Base-by-base conservation (phyloP, 2,888 invertebrate species). In the Sepioteuthis lessoniana region DNA sequence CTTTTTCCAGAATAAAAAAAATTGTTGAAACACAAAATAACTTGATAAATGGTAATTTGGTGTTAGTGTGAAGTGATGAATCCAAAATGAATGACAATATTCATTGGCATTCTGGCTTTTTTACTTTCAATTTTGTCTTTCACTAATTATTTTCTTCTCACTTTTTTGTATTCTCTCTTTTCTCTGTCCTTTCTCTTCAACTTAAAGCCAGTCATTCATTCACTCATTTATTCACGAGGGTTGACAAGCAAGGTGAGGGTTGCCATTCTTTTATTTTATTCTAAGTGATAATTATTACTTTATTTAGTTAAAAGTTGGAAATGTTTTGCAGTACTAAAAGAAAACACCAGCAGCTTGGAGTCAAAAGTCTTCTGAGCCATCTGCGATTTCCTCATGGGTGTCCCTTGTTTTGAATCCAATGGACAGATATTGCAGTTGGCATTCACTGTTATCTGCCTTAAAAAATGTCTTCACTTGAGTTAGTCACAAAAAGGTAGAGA, bases 1-100 rank as follows among this genome's bases (percentile, higher is more conserved):
- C 76, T 76, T 76, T 35, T 13, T 76, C 13, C n/a, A 35, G 3
- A n/a, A 28, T 76, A 31, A 31, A 31, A 31, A 8, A 31, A 31
- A 76, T n/a, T 76, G n/a, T 76, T 76, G 76, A 76, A 76, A 76
- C 76, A 35, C 76, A 76, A 76, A 76, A 76, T 76, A 35, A 76
- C n/a, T 76, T 76, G 76, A 76, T n/a, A 76, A 76, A 76, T 35
- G 76, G n/a, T 76, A 76, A 76, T 76, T 76, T 76, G 76, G 76
- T 76, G 76, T n/a, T 76, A 76, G 76, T 76, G 76, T 76, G n/a
- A 76, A 76, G n/a, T n/a, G 76, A 76, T 76, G 76, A 76, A 76
- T 76, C 76, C n/a, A 76, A 76, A 76, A 13, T 76, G 76, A 76
- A 16, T n/a, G n/a, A n/a, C n/a, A 76, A 76, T 76, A 76, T 76